Conservation (phyloP, 2,113 vertebrate species). For the Corythaixoides concolor region DNA sequence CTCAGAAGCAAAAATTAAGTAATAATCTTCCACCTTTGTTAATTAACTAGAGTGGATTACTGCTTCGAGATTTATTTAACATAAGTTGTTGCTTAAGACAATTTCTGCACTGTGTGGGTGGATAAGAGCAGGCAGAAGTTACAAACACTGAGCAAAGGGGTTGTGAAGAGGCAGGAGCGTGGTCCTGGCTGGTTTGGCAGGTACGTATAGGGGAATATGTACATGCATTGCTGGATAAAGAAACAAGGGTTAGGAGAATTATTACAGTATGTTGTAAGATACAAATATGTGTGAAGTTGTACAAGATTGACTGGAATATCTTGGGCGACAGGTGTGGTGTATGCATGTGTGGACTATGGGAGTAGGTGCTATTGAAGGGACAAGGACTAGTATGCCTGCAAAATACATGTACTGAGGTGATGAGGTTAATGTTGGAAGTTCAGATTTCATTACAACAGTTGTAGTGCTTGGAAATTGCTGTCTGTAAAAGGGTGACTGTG, state of each 20-base stretch:
- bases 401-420: background rate
- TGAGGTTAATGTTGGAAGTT: background rate
- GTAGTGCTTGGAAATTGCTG: background rate
- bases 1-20: slow-evolving; percentile 41
- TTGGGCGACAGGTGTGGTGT: background rate
- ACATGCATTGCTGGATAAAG: background rate
- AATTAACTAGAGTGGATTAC: background rate
- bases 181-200: background rate
- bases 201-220: background rate
- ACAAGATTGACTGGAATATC: background rate
- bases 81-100: slow-evolving; percentile 11
- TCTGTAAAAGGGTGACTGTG: background rate
- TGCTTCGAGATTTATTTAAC: background rate
- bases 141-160: background rate
- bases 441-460: background rate
- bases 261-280: background rate
- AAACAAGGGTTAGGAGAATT: background rate
- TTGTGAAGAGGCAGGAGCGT: background rate
- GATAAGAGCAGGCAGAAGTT: background rate
- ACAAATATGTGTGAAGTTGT: background rate
- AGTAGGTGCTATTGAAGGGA: background rate
- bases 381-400: background rate
- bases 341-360: background rate
- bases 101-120: background rate
- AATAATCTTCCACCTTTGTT: background rate